Evolutionary conservation across 2,113 vertebrate genomes (phyloP).

Genomic region (Ovis canadensis): DNA sequence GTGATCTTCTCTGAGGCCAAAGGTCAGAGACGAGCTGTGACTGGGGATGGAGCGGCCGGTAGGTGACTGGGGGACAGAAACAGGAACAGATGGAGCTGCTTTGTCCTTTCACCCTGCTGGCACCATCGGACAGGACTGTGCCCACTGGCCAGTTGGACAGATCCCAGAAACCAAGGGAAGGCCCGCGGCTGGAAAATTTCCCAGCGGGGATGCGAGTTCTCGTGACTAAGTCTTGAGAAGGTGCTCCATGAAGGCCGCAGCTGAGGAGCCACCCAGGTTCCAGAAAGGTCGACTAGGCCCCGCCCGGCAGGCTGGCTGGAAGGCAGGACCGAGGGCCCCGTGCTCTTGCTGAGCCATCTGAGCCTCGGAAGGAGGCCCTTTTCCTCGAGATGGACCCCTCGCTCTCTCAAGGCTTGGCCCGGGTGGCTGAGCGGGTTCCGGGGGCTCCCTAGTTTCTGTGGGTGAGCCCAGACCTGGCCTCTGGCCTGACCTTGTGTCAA

Average conservation of each 20-base stretch:
- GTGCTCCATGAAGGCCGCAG: background rate
- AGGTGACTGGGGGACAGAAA: background rate
- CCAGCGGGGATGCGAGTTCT: background rate
- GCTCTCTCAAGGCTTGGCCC: background rate
- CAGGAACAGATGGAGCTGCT: accelerated
- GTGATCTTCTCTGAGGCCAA: background rate
- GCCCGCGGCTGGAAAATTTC: background rate
- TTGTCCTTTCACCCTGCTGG: background rate
- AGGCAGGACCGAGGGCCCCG: background rate
- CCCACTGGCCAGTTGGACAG: accelerated
- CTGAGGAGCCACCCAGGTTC: too few species aligned
- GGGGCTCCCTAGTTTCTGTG: background rate
- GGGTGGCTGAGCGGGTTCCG: accelerated
- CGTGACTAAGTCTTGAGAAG: background rate
- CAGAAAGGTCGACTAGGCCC: background rate
- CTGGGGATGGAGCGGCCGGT: background rate
- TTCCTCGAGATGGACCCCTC: background rate
- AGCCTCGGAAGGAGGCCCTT: background rate
- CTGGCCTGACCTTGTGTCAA: background rate
- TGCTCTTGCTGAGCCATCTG: accelerated
- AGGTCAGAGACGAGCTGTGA: background rate
- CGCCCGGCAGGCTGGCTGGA: accelerated
- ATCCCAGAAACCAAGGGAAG: background rate
- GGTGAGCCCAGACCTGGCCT: background rate
- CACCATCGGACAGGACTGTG: accelerated